These are phyloP conservation scores for Tetramorium simillimum DNA, from an alignment of 1,140 invertebrate genomes.

Conservation along the genomic window DNA sequence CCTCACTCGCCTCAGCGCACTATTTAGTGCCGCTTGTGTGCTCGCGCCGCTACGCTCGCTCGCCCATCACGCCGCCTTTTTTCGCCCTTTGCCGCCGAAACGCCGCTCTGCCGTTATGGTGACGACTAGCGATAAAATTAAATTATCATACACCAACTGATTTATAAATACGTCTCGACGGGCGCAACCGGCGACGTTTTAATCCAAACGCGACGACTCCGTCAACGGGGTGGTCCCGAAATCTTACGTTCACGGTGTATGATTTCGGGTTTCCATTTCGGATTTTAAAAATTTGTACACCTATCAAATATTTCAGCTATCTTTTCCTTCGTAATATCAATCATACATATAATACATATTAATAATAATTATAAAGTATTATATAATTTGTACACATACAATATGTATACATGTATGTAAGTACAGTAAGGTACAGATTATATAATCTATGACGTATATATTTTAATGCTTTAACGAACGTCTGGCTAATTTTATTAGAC, in stretches of 20 bases:
- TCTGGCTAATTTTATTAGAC: background rate
- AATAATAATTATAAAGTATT: no score
- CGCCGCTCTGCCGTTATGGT: constrained; percentile 51
- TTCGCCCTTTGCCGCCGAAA: constrained; percentile 47
- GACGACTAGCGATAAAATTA: constrained; percentile 63
- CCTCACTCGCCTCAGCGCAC: constrained; percentile 52
- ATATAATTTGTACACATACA: no score
- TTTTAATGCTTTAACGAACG: background rate
- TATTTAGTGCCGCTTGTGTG: constrained; percentile 73
- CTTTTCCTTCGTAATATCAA: background rate
- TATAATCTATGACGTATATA: no score
- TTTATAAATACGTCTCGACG: constrained; percentile 56
- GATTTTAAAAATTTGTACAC: background rate
- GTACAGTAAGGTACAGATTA: no score
- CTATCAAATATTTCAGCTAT: background rate
- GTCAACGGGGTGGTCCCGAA: constrained; percentile 35
- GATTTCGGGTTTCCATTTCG: background rate
- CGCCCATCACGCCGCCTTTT: constrained; percentile 39
- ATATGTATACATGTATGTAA: no score
- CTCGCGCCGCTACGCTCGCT: constrained; percentile 57
- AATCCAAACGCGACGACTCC: constrained; percentile 39
- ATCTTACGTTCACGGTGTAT: background rate
- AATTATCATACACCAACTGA: constrained; percentile 58
- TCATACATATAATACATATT: background rate
- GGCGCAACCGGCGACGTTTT: constrained; percentile 31